phyloP scores from a whole-genome alignment of 2,113 vertebrate genomes.

The Vidua chalybeata region DNA sequence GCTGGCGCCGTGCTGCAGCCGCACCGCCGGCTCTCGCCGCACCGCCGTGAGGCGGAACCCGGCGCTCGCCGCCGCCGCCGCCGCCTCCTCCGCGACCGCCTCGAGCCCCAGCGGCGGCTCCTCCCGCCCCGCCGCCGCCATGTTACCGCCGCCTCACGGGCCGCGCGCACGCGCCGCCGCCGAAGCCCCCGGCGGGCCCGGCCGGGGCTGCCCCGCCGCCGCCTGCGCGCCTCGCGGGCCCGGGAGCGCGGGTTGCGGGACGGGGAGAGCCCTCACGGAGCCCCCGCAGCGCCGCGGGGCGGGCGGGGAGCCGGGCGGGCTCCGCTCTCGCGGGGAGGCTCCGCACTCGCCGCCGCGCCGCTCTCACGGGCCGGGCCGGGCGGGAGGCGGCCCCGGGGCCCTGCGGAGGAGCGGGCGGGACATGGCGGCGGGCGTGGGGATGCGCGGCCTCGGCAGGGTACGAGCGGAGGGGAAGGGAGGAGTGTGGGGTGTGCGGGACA shows the following conservation, averaged over 20 bases:
- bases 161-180: no score
- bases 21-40: slow-evolving; percentile 82
- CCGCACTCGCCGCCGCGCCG: not conserved
- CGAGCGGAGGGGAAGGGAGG: not conserved
- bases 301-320: no score
- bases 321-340: no score
- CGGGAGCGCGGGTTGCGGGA: no score
- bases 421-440: not conserved
- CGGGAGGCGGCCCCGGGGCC: not conserved
- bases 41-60: slow-evolving; percentile 72
- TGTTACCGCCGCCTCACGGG: no score
- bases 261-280: no score
- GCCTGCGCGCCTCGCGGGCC: no score
- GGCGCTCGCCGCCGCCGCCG: slow-evolving; percentile 29
- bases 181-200: no score
- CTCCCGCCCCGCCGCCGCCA: not conserved
- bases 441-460: not conserved
- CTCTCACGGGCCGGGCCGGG: no score
- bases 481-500: no score
- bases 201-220: no score
- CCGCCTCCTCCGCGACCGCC: not conserved
- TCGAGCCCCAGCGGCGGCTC: not conserved
- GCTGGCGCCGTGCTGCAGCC: slow-evolving; percentile 82
- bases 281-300: no score
- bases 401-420: not conserved